Percentiles rank a stretch among this genome's conserved stretches.
phyloP scores from a whole-genome alignment of 2,113 vertebrate species.

The Epinephelus fuscoguttatus region DNA sequence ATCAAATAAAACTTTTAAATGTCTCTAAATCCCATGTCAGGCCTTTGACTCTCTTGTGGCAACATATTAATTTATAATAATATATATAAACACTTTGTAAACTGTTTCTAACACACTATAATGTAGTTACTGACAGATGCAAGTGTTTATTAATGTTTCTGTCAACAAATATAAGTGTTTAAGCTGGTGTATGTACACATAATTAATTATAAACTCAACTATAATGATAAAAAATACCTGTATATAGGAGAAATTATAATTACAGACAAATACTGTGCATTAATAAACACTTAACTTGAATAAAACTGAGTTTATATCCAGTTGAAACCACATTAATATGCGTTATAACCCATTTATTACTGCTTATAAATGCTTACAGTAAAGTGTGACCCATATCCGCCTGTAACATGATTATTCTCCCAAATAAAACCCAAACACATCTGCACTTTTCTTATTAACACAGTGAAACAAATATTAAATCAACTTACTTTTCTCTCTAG shows the following conservation, averaged over 20 bases:
- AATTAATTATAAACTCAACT: not conserved
- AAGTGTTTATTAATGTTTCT: not conserved
- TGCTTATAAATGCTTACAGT: not conserved
- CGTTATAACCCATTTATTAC: not conserved
- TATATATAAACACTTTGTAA: not conserved
- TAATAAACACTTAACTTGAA: too few species aligned
- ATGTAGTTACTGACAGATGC: not conserved
- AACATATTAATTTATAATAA: too few species aligned
- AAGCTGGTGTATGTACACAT: not conserved
- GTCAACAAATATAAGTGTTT: not conserved
- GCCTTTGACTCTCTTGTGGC: not conserved
- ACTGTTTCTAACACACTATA: not conserved
- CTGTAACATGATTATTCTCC: not conserved
- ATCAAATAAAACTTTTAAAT: not conserved
- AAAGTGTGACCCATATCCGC: not conserved
- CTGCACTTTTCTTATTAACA: not conserved
- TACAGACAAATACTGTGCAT: too few species aligned
- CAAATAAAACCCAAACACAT: not conserved
- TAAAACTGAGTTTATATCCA: not conserved
- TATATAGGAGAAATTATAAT: not conserved
- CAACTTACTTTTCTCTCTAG: constrained; percentile 46
- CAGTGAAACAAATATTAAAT: not conserved
- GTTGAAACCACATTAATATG: not conserved
- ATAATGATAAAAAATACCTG: not conserved
- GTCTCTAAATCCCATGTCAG: not conserved